Evolutionary conservation across 64 coral and sea anemone species (phyloP), one percentile per base, ranked within the genome.

Genomic region (Orbicella faveolata): DNA sequence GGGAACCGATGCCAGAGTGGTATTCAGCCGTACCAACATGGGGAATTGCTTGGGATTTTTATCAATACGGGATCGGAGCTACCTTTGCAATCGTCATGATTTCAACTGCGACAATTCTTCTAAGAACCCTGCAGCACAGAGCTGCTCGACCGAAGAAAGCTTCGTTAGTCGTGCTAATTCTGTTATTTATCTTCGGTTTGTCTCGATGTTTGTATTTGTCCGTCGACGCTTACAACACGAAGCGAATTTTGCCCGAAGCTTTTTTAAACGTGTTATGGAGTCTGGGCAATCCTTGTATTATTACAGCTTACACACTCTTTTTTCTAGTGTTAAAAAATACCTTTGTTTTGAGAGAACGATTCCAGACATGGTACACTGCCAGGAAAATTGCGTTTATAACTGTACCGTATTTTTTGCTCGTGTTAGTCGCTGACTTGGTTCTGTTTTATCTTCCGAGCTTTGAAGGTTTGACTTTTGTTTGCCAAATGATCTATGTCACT

Each of bases 1-100:
- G 87, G 36, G 92, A 94, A 77, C 92, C 92, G 7, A 19, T 94
- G 10, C 92, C 92, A 30, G 87, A 94, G 20, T 89, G 92, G 92
- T 23, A 64, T 9, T 36, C 63, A 16, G 92, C 87, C 16, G 78
- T 54, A 19, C 63, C 75, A 3, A 53, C 52, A 13, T 94, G 92
- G 92, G 92, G 92, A 19, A 15, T 84, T 12, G 87, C 79, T 2
- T 94, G 92, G 92, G 51, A 70, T 8, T 78, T 94, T 13, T 89
- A 94, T 48, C 87, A 89, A 36, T 94, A 89, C 36, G 92, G 92
- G 23, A 51, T 94, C 8, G 87, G 79, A 19, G 74, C 74, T 19
- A 79, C 73, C 1, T 94, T 79, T 19, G 52, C 53, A 48, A 84
- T 86, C n/a, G 52, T 89, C 12, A 36, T 79, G n/a, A 10, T 77